These are phyloP conservation scores for Heliconius congener DNA, from an alignment of 1,140 invertebrate genomes.

Conservation along the genomic window DNA sequence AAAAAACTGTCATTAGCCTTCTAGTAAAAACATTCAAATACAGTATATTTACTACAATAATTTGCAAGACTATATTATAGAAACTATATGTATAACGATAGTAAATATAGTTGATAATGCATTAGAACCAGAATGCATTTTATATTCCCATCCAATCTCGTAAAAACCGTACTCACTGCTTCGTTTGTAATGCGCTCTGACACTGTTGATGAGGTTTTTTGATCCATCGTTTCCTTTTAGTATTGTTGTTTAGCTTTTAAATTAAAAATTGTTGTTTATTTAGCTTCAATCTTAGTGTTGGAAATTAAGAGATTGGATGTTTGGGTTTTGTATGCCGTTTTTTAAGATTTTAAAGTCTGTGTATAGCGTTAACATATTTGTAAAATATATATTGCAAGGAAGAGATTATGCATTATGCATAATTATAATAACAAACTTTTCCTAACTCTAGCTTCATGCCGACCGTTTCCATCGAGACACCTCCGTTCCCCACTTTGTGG, in stretches of 20 bases:
- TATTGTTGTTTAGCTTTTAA: conserved; percentile 22
- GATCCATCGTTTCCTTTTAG: conserved; percentile 23
- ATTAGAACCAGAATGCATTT: conserved; percentile 34
- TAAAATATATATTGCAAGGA: too few species aligned
- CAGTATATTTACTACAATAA: not conserved
- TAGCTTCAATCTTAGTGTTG: not conserved
- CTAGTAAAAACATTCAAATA: too few species aligned
- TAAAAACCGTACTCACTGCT: conserved; percentile 35
- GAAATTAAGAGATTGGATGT: not conserved
- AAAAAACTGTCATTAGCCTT: too few species aligned
- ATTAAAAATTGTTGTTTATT: conserved; percentile 6
- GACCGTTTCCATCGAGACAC: too few species aligned
- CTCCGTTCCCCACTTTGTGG: too few species aligned
- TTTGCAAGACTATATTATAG: not conserved
- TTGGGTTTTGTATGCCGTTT: not conserved
- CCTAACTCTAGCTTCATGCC: too few species aligned
- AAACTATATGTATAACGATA: not conserved
- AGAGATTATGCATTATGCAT: too few species aligned
- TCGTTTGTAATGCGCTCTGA: conserved; percentile 35
- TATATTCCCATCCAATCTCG: conserved; percentile 39
- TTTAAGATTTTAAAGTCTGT: not conserved
- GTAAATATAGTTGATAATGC: conserved; percentile 16
- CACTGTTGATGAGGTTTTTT: conserved; percentile 37
- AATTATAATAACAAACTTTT: too few species aligned
- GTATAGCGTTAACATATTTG: too few species aligned